Conservation (phyloP, 1,140 invertebrate species). For the Drosophila nigrodunni region DNA sequence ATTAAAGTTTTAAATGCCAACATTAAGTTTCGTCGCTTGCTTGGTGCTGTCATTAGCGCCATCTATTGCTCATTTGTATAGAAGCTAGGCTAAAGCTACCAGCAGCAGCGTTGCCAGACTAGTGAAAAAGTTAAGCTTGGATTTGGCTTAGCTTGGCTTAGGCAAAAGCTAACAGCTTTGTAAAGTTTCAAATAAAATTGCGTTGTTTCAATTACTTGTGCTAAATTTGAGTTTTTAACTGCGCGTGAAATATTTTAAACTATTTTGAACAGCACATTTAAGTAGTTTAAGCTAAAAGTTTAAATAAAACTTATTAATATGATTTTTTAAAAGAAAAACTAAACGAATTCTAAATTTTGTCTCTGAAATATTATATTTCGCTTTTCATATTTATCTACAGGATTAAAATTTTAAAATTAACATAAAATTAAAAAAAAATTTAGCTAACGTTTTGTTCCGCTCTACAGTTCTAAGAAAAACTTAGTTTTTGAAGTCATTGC, state of each 20-base stretch:
- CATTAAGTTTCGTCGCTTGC: slow-evolving; percentile 32
- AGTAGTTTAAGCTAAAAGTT: too few relatives aligned
- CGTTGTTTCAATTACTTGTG: slow-evolving; percentile 2
- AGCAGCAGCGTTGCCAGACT: slow-evolving; percentile 23
- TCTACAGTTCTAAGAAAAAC: neutral
- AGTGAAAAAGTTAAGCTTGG: neutral
- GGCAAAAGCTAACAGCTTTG: slow-evolving; percentile 7
- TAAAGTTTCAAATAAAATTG: neutral
- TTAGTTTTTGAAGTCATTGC: slow-evolving; percentile 34
- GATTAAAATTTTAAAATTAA: too few relatives aligned
- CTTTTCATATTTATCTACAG: too few relatives aligned
- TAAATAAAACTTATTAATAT: too few relatives aligned
- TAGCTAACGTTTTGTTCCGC: too few relatives aligned
- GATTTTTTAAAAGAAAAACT: too few relatives aligned
- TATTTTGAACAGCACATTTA: neutral
- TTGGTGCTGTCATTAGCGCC: slow-evolving; percentile 32
- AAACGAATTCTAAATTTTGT: too few relatives aligned
- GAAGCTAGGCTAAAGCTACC: slow-evolving; percentile 46
- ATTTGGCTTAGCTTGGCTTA: neutral
- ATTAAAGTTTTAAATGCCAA: slow-evolving; percentile 55
- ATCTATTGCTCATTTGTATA: slow-evolving; percentile 40
- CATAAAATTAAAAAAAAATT: too few relatives aligned
- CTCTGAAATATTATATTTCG: too few relatives aligned
- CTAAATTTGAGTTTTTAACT: neutral
- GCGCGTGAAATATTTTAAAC: neutral